Percentiles rank a stretch among this genome's conserved stretches.
Conservation (phyloP, 2,797 vertebrate species). For the Nothura maculosa region DNA sequence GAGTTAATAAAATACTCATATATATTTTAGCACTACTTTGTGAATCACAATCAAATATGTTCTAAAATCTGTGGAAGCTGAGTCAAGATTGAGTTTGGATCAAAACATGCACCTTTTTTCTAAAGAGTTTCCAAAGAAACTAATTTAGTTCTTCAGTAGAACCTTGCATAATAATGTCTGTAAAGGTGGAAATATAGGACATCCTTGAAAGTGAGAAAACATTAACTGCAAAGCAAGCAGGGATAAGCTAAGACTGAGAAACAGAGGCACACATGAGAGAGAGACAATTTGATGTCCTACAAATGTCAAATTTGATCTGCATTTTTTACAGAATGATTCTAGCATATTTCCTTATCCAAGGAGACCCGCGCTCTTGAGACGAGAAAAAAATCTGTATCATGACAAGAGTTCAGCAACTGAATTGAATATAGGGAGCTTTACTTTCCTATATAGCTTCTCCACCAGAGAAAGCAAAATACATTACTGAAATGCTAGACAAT, state of each 20-base stretch:
- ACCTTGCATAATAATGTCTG: not conserved
- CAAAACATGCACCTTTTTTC: not conserved
- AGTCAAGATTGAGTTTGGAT: not conserved
- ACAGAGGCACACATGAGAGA: not conserved
- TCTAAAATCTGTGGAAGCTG: not conserved
- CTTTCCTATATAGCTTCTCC: not conserved
- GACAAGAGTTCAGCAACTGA: not conserved
- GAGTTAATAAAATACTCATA: not conserved
- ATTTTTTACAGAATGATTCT: not conserved
- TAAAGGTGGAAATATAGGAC: not conserved
- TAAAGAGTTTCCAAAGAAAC: not conserved
- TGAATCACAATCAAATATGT: not conserved
- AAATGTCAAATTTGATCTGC: not conserved
- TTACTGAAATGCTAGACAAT: not conserved
- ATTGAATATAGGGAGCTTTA: not conserved
- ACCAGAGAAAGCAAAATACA: not conserved
- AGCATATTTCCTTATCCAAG: not conserved
- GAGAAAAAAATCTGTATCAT: not conserved
- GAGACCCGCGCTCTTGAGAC: not conserved
- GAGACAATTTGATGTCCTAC: not conserved
- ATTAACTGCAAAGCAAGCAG: not conserved
- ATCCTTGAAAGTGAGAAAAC: not conserved
- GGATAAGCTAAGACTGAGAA: not conserved
- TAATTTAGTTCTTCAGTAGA: not conserved
- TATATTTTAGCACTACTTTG: not conserved